A percentile compares a stretch with the other conserved stretches of the same genome.
Evolutionary conservation across 2,797 vertebrate species (phyloP).

Genomic region (Siniperca scherzeri): DNA sequence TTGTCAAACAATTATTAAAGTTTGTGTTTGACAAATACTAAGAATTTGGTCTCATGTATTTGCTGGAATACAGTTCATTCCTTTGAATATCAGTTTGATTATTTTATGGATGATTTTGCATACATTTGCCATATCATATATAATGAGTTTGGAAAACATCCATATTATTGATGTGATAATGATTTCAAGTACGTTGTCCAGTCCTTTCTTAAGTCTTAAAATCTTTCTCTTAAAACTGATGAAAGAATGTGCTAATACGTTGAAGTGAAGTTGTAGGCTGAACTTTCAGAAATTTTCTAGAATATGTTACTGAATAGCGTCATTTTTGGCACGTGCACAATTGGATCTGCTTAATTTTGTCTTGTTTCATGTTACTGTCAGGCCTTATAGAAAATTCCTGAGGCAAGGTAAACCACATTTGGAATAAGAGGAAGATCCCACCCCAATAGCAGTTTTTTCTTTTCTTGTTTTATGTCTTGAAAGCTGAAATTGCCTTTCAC

Average conservation of each 20-base stretch:
- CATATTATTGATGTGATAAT: not conserved
- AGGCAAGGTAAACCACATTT: conserved; percentile 1
- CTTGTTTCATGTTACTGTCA: conserved; percentile 23
- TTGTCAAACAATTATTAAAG: not conserved
- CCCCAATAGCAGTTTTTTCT: not conserved
- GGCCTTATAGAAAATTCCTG: not conserved
- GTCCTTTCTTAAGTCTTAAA: not conserved
- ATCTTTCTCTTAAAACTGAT: not conserved
- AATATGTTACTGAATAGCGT: conserved; percentile 5
- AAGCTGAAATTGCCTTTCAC: conserved; percentile 39
- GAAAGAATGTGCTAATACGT: not conserved
- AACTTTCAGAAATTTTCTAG: not conserved
- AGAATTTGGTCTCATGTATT: not conserved
- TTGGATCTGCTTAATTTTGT: conserved; percentile 10
- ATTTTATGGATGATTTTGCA: not conserved
- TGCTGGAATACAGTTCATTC: not conserved
- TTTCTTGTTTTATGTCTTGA: conserved; percentile 32
- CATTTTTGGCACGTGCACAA: conserved; percentile 8
- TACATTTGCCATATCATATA: not conserved
- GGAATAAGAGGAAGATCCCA: conserved; percentile 10
- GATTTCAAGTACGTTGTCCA: not conserved
- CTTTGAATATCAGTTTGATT: not conserved
- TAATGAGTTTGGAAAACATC: not conserved
- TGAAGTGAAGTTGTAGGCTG: not conserved
- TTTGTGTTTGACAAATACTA: not conserved